Percentiles rank a stretch among this genome's conserved stretches.
Evolutionary conservation across 30 jellyfish, hydroid and myxozoan genomes (phyloP).

Genomic region (Mastigias papua): DNA sequence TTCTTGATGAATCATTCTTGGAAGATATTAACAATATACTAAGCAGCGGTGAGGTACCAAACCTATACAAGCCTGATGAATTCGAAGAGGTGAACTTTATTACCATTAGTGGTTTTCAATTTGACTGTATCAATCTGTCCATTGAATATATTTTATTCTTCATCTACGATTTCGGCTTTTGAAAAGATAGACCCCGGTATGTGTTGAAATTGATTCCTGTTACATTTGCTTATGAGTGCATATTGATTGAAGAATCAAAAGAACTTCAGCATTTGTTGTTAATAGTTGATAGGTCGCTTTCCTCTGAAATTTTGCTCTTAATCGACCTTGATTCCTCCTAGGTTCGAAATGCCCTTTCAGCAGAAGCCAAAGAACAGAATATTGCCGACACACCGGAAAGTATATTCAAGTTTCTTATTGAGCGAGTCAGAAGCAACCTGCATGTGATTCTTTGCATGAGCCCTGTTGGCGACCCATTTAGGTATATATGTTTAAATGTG

Average conservation of each 20-base stretch:
- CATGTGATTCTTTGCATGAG: constrained; percentile 97
- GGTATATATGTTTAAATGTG: constrained; percentile 39
- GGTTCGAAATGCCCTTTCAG: constrained; percentile 92
- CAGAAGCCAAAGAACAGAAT: constrained; percentile 83
- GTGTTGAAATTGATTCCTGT: too few relatives aligned
- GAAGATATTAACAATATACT: constrained; percentile 95
- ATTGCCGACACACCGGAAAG: constrained; percentile 87
- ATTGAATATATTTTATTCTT: too few relatives aligned
- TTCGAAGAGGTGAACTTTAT: constrained; percentile 81
- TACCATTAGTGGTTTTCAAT: too few relatives aligned
- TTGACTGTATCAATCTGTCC: too few relatives aligned
- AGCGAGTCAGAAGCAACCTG: constrained; percentile 88
- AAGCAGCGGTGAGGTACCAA: constrained; percentile 99
- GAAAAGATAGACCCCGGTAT: too few relatives aligned
- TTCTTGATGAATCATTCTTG: constrained; percentile 89
- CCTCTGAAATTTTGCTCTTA: too few relatives aligned
- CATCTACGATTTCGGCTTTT: too few relatives aligned
- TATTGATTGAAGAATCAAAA: too few relatives aligned
- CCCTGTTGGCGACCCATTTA: constrained; percentile 99
- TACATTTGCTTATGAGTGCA: too few relatives aligned
- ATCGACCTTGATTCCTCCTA: background rate
- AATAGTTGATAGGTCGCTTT: too few relatives aligned
- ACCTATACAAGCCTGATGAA: constrained; percentile 91
- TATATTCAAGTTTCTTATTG: constrained; percentile 88
- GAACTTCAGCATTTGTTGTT: too few relatives aligned